These are phyloP conservation scores for Magallana nippona DNA, from an alignment of 2,888 invertebrate species.

Conservation along the genomic window DNA sequence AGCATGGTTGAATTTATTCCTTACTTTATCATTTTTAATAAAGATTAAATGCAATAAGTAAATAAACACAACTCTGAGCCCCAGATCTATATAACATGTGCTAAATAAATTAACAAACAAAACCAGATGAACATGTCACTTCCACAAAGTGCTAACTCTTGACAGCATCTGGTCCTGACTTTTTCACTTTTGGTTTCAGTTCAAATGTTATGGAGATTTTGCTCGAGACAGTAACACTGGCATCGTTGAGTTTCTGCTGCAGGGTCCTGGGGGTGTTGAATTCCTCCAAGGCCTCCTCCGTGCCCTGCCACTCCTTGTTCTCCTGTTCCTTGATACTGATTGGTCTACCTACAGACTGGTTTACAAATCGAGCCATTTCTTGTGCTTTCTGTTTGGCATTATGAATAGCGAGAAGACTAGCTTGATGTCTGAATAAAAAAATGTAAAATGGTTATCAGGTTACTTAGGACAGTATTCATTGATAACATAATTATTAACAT, in stretches of 20 bases:
- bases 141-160: slow-evolving; percentile 42
- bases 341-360: slow-evolving; percentile 71
- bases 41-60: too few species aligned
- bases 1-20: too few species aligned
- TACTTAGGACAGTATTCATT: too few species aligned
- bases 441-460: too few species aligned
- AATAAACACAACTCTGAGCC: too few species aligned
- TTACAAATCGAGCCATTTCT: slow-evolving; percentile 75
- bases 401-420: slow-evolving; percentile 73
- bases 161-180: slow-evolving; percentile 41
- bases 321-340: slow-evolving; percentile 72
- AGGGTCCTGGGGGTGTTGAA: slow-evolving; percentile 64
- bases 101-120: too few species aligned
- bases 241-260: slow-evolving; percentile 69
- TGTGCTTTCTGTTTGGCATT: slow-evolving; percentile 77
- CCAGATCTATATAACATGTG: too few species aligned
- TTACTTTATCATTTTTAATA: too few species aligned
- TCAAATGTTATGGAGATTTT: slow-evolving; percentile 74
- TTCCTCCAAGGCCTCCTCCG: slow-evolving; percentile 58
- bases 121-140: too few species aligned
- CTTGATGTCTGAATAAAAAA: slow-evolving; percentile 69
- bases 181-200: slow-evolving; percentile 71
- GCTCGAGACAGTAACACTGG: slow-evolving; percentile 70
- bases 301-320: slow-evolving; percentile 69
- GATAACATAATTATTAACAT: too few species aligned